Base-by-base conservation (phyloP, 2,113 vertebrate species). In the Arvicanthis niloticus region DNA sequence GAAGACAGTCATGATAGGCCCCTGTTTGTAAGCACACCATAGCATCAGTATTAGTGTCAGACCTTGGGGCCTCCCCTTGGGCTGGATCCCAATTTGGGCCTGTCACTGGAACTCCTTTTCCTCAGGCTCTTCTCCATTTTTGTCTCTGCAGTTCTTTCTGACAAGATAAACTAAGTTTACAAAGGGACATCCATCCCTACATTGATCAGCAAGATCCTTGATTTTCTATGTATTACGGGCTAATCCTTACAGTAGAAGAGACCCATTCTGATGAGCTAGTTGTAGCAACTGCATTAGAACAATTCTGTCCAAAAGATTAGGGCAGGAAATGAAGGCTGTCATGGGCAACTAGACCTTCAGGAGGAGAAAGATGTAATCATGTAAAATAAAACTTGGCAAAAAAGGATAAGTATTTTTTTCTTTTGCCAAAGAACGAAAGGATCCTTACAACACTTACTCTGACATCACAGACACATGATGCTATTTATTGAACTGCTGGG, bases 401-500 rank as follows among this genome's bases (percentile, higher is more conserved):
- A 86, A 58, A 84, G 19, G 75, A 78, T 45, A 58, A 62, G n/a
- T 53, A 89, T 89, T 34, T 48, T 88, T 92, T 93, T 91, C 16
- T 92, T 31, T 92, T 97, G 88, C 86, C 93, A 97, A 94, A 93
- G 91, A 93, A 86, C 29, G 77, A 34, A 13, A 86, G 75, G 21
- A 90, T 89, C 84, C 88, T 96, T 88, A 91, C 37, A 31, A 97
- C 81, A 97, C 21, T 56, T 45, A 58, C 62, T 31, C 15, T 95
- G 96, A 78, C 89, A 56, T 24, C 62, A 53, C 65, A 85, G 77
- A 87, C 29, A 7, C 53, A 24, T 86, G 67, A 40, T 37, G 29
- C 31, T 94, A 10, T 95, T 88, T 95, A 72, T 37, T 96, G 78
- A 91, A 97, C 95, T 96, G 92, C 85, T 97, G 88, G 94, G 0